Evolutionary conservation across 2,888 invertebrate genomes (phyloP), one percentile per base, ranked within the genome.

Genomic region (Coremacera marginata): DNA sequence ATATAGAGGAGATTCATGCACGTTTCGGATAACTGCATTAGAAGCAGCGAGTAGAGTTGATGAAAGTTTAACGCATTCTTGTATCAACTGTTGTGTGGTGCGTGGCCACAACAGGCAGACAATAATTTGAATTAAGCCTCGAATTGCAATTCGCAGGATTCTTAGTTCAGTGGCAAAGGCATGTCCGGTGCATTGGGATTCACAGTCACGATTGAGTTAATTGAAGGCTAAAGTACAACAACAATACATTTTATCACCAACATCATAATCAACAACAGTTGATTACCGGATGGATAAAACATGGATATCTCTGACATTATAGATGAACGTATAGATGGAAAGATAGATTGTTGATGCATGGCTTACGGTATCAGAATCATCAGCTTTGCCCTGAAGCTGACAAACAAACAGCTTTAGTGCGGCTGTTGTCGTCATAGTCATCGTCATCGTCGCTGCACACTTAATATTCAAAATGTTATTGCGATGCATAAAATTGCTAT

Each of bases 391-490:
- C n/a, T 11, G 5, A n/a, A 25, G 27, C 16, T 52, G 22, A 27
- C 25, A 27, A 16, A 22, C 31, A 34, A 8, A 8, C 31, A 34
- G 31, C 62, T 22, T 63, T 78, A 51, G 52, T 52, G 22, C 60
- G 27, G 57, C 44, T 52, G 73, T 62, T 8, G 37, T 34, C 27
- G 73, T 51, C 31, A n/a, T n/a, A n/a, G 14, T 31, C 71, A 70
- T 52, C 75, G 67, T 62, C 52, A 70, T 65, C 63, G 75, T 70
- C 77, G 71, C 74, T 78, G 77, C 77, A 78, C 78, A 77, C 78
- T 80, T 79, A 78, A 79, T 80, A 80, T 81, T 81, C 80, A 80
- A 81, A 81, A 79, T 80, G 80, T 79, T 80, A 79, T 79, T 77
- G 78, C 80, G 78, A 76, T 65, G 75, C 71, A 60, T 78, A 79